phyloP scores from a whole-genome alignment of 1,140 invertebrate species.

The Eumeta japonica region DNA sequence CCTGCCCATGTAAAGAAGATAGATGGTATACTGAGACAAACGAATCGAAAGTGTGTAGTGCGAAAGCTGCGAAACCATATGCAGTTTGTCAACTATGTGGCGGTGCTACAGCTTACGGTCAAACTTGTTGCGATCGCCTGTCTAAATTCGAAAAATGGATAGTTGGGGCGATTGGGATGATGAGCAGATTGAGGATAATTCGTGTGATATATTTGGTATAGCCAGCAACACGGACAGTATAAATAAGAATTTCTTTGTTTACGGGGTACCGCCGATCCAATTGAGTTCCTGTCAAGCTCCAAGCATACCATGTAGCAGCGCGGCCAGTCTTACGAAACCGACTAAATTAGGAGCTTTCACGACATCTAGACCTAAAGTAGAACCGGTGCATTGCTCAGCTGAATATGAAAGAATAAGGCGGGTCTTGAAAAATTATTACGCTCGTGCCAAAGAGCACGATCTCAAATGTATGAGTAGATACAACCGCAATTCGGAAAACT shows the following conservation, averaged over 20 bases:
- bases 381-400: constrained; percentile 47
- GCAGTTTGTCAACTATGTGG: constrained; percentile 30
- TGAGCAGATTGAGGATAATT: too few species aligned
- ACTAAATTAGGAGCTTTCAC: constrained; percentile 35
- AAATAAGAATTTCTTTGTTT: too few species aligned
- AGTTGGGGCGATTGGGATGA: too few species aligned
- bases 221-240: too few species aligned
- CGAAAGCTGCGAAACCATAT: constrained; percentile 16
- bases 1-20: constrained; percentile 46
- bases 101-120: constrained; percentile 21
- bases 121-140: constrained; percentile 32
- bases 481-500: constrained; percentile 38
- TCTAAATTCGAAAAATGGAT: not conserved
- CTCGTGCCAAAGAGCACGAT: constrained; percentile 34
- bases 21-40: constrained; percentile 35
- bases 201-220: too few species aligned
- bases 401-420: constrained; percentile 49
- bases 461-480: constrained; percentile 40
- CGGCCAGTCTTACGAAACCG: constrained; percentile 48
- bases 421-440: constrained; percentile 42
- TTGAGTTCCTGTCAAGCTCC: constrained; percentile 46
- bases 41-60: constrained; percentile 24
- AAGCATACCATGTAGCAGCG: constrained; percentile 36
- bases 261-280: constrained; percentile 40
- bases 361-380: constrained; percentile 33